These are phyloP conservation scores for Glareola pratincola DNA, from an alignment of 2,113 vertebrate genomes.

Conservation along the genomic window DNA sequence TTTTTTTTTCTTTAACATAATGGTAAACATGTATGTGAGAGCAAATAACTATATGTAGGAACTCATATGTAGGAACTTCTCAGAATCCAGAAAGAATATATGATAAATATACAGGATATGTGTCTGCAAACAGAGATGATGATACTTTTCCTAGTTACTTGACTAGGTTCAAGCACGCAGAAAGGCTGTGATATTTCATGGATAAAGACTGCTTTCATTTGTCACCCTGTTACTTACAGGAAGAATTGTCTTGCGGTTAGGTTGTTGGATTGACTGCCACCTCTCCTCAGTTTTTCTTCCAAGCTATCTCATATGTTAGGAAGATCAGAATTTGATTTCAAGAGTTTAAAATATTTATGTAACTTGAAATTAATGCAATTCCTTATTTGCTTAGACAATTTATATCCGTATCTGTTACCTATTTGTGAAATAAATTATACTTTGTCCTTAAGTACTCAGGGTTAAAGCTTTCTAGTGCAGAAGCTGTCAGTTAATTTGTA, in stretches of 20 bases:
- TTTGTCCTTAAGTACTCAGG: not conserved
- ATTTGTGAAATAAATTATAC: not conserved
- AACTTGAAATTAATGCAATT: not conserved
- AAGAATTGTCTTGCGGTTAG: not conserved
- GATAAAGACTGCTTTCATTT: not conserved
- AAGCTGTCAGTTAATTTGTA: not conserved
- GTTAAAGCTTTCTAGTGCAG: not conserved
- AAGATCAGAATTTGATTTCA: not conserved
- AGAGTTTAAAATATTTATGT: not conserved
- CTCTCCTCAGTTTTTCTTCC: not conserved
- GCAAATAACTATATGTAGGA: not conserved
- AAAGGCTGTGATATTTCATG: not conserved
- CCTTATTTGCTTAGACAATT: not conserved
- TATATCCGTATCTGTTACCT: not conserved
- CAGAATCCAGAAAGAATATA: not conserved
- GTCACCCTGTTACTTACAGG: not conserved
- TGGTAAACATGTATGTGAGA: not conserved
- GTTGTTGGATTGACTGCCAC: not conserved
- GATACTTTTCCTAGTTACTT: not conserved
- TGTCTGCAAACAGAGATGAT: not conserved
- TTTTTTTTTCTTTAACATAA: not conserved
- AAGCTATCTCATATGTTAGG: not conserved
- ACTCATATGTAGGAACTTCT: not conserved
- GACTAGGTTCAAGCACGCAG: not conserved
- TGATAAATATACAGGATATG: not conserved